Conservation (phyloP, 2,888 invertebrate species). For the Maniola hyperantus region DNA sequence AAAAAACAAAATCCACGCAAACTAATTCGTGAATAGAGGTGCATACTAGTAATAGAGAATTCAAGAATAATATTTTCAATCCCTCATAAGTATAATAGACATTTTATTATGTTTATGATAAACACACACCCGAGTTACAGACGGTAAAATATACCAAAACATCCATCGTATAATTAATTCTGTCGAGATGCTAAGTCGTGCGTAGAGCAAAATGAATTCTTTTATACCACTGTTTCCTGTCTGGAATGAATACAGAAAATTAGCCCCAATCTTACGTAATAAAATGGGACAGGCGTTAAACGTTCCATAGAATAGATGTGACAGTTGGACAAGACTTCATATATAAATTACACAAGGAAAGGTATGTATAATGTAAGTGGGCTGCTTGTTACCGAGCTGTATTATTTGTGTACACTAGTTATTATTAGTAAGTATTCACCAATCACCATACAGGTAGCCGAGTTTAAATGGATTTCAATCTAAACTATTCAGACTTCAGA, state of each 20-base stretch:
- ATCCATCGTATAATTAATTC: conserved; percentile 28
- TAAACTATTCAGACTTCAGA: neutral
- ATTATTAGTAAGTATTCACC: conserved; percentile 15
- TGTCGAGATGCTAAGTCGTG: conserved; percentile 31
- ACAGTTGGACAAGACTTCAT: conserved; percentile 32
- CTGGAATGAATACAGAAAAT: conserved; percentile 32
- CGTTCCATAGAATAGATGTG: conserved; percentile 32
- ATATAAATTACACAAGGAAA: conserved; percentile 35
- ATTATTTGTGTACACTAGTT: conserved; percentile 26
- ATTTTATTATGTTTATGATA: conserved; percentile 15
- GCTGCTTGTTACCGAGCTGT: conserved; percentile 12
- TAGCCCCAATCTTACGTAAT: conserved; percentile 30
- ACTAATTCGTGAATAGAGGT: neutral
- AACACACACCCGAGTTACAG: conserved; percentile 7
- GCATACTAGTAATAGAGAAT: too few species aligned
- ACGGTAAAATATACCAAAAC: conserved; percentile 8
- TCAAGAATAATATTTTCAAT: too few species aligned
- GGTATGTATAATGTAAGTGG: conserved; percentile 33
- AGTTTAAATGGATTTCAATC: conserved; percentile 10
- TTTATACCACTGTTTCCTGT: conserved; percentile 33
- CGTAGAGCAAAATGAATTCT: conserved; percentile 29
- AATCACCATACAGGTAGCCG: neutral
- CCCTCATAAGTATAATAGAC: neutral
- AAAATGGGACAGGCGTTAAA: conserved; percentile 37
- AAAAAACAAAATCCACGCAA: neutral